Conservation (phyloP, 2,113 vertebrate genomes). For the Indicator indicator region DNA sequence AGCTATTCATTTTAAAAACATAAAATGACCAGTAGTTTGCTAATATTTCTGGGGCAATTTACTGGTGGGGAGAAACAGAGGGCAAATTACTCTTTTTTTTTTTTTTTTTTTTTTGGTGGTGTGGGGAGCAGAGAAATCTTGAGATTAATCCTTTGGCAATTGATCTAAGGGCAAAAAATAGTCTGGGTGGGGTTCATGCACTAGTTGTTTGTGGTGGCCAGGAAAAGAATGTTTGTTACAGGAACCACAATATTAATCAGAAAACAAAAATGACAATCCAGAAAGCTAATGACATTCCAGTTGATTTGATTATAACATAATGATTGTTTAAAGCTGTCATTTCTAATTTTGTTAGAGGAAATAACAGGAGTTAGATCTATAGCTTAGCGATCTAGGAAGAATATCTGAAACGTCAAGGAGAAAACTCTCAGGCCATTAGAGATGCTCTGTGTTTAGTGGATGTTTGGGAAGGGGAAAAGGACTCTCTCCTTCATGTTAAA, state of each 20-base stretch:
- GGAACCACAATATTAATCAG: slow-evolving; percentile 52
- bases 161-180: neutral
- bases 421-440: slow-evolving; percentile 43
- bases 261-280: slow-evolving; percentile 36
- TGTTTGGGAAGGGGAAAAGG: slow-evolving; percentile 39
- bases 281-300: slow-evolving; percentile 55
- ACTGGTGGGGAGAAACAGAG: neutral
- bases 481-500: slow-evolving; percentile 43
- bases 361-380: slow-evolving; percentile 20
- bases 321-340: slow-evolving; percentile 62
- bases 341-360: slow-evolving; percentile 65
- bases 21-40: neutral
- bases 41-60: slow-evolving; percentile 19
- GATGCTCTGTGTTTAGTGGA: slow-evolving; percentile 5
- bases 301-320: slow-evolving; percentile 67
- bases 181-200: neutral
- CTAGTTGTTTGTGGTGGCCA: neutral
- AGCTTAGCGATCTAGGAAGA: slow-evolving; percentile 15
- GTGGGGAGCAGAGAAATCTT: neutral
- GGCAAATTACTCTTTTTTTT: neutral
- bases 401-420: neutral
- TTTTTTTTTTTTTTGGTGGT: neutral
- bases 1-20: neutral
- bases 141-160: neutral
- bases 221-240: slow-evolving; percentile 49